Conservation (phyloP, 2,888 invertebrate genomes). For the Pardosa pseudoannulata region DNA sequence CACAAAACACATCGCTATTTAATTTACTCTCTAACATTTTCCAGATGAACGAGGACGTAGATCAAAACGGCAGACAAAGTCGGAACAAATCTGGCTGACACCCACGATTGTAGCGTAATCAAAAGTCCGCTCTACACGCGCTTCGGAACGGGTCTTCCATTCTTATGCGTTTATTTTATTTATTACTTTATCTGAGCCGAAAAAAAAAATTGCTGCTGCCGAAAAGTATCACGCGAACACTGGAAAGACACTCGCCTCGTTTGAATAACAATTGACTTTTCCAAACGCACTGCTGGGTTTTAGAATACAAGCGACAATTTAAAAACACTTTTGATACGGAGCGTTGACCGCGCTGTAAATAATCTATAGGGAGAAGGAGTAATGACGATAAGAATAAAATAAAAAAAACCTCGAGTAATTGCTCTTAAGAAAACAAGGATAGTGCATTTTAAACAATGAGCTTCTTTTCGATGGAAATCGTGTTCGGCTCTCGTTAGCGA, state of each 20-base stretch:
- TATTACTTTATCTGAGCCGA: not conserved
- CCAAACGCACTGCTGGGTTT: conserved; percentile 5
- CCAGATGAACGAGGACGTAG: too few species aligned
- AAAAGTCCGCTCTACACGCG: not conserved
- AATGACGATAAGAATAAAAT: too few species aligned
- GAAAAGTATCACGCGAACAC: not conserved
- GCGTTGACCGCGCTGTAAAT: not conserved
- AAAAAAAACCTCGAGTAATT: not conserved
- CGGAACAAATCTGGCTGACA: not conserved
- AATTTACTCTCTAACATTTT: too few species aligned
- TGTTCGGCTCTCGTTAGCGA: not conserved
- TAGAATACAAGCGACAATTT: conserved; percentile 7
- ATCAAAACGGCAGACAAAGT: too few species aligned
- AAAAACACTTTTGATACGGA: conserved; percentile 1
- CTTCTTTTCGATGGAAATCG: not conserved
- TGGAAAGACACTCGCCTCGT: not conserved
- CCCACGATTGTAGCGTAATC: not conserved
- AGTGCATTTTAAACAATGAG: conserved; percentile 2
- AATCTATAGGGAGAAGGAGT: too few species aligned
- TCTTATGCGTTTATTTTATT: too few species aligned
- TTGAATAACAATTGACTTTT: conserved; percentile 5
- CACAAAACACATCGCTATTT: too few species aligned
- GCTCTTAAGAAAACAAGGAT: not conserved
- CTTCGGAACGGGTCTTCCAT: not conserved
- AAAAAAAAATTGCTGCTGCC: not conserved